A percentile compares a stretch with the other conserved stretches of the same genome.
Evolutionary conservation across 2,113 vertebrate genomes (phyloP).

Genomic region (Takifugu flavidus): DNA sequence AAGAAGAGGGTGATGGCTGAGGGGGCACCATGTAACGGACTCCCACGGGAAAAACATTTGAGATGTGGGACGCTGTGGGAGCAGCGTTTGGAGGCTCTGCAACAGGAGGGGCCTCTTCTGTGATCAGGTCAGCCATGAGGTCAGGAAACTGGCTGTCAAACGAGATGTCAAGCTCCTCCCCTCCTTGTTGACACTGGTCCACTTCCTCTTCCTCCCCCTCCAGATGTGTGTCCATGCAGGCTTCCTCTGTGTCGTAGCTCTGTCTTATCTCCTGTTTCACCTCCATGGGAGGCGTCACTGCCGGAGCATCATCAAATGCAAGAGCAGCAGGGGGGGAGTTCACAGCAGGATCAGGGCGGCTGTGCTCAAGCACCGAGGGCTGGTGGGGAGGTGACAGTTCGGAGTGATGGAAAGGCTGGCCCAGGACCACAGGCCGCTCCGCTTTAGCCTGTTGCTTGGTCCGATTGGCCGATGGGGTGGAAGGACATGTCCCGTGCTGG

Average conservation of each 20-base stretch:
- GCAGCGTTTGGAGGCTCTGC: slow-evolving; percentile 45
- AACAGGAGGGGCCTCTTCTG: slow-evolving; percentile 64
- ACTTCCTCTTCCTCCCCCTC: slow-evolving; percentile 43
- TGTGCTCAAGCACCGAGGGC: slow-evolving; percentile 7
- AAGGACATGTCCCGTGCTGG: not conserved
- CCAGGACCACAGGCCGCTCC: slow-evolving; percentile 6
- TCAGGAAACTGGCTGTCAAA: slow-evolving; percentile 86
- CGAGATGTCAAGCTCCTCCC: slow-evolving; percentile 77
- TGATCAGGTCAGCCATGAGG: slow-evolving; percentile 86
- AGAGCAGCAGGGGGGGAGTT: not conserved
- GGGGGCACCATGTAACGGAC: slow-evolving; percentile 66
- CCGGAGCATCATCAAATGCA: slow-evolving; percentile 20
- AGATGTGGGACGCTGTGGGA: slow-evolving; percentile 7
- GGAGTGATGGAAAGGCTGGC: not conserved
- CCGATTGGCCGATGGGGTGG: slow-evolving; percentile 26
- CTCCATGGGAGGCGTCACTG: not conserved
- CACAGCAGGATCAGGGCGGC: not conserved
- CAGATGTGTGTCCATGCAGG: slow-evolving; percentile 68
- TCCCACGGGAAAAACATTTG: slow-evolving; percentile 40
- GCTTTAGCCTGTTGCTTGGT: slow-evolving; percentile 1
- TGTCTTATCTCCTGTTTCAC: slow-evolving; percentile 65
- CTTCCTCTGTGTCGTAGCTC: slow-evolving; percentile 48
- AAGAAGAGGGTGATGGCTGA: slow-evolving; percentile 58
- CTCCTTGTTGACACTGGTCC: slow-evolving; percentile 25
- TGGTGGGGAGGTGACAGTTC: slow-evolving; percentile 27